These are phyloP conservation scores for Calliphora vicina DNA, from an alignment of 1,140 invertebrate species.

Conservation along the genomic window DNA sequence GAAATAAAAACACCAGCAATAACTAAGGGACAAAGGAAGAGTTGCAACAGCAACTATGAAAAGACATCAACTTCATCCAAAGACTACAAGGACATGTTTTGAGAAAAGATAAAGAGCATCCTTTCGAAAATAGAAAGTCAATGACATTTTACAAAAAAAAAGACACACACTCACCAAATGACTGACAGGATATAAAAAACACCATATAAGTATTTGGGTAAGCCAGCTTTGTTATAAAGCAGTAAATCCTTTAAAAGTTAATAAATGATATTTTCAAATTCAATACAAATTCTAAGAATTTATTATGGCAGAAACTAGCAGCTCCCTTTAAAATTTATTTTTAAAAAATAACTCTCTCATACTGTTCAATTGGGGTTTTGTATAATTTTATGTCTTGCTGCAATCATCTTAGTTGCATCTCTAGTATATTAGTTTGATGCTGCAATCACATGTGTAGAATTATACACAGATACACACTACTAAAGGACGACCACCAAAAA, in stretches of 20 bases:
- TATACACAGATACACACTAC: neutral
- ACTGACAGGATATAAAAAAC: neutral
- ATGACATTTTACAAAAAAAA: neutral
- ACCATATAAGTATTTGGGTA: neutral
- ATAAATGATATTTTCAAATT: too few relatives aligned
- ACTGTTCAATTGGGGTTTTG: neutral
- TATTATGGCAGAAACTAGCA: too few relatives aligned
- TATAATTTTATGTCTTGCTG: neutral
- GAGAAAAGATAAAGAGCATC: neutral
- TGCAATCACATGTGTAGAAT: neutral
- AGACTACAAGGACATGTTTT: neutral
- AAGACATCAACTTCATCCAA: too few relatives aligned
- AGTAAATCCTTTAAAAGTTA: too few relatives aligned
- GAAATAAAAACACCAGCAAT: neutral
- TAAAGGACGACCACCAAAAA: neutral
- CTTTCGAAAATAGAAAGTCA: neutral
- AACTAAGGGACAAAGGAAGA: neutral
- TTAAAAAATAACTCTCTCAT: neutral
- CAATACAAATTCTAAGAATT: too few relatives aligned
- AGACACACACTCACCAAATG: neutral
- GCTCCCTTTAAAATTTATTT: neutral
- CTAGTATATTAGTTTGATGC: neutral
- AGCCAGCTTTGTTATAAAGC: too few relatives aligned
- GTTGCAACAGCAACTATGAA: too few relatives aligned
- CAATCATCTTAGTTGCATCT: neutral